Conservation (phyloP, 2,888 invertebrate genomes). For the Autographa pulchrina region DNA sequence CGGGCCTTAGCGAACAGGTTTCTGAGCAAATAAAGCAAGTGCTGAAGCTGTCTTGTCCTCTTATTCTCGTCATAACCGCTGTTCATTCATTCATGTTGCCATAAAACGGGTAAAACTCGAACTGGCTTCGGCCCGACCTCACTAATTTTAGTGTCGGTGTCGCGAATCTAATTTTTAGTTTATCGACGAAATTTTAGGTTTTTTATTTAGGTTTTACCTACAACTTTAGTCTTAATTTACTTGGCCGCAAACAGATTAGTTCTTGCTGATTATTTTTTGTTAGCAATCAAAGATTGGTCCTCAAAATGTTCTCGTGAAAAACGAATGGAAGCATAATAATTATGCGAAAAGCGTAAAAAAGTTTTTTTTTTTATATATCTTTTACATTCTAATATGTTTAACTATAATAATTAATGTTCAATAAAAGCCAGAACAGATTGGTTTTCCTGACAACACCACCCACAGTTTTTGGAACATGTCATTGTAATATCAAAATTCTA, state of each 20-base stretch:
- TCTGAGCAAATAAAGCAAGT: slow-evolving; percentile 72
- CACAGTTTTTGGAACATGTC: no score
- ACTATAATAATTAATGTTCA: no score
- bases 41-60: slow-evolving; percentile 66
- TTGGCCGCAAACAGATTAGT: neutral
- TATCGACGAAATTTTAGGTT: slow-evolving; percentile 15
- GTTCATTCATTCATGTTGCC: slow-evolving; percentile 72
- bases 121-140: slow-evolving; percentile 46
- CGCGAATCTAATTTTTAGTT: slow-evolving; percentile 33
- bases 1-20: slow-evolving; percentile 56
- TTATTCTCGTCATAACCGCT: slow-evolving; percentile 47
- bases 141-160: slow-evolving; percentile 37
- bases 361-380: no score
- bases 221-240: neutral
- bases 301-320: no score
- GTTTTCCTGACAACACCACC: no score
- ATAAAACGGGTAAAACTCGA: slow-evolving; percentile 60
- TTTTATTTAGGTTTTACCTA: neutral
- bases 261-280: neutral
- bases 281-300: neutral
- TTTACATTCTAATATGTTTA: no score
- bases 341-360: no score
- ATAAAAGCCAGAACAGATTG: no score
- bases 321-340: no score
- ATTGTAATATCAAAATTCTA: no score